Evolutionary conservation across 35 echinoderm and acorn worm genomes (phyloP), one percentile per base, ranked within the genome.

Genomic region (Ophioderma brevispina): DNA sequence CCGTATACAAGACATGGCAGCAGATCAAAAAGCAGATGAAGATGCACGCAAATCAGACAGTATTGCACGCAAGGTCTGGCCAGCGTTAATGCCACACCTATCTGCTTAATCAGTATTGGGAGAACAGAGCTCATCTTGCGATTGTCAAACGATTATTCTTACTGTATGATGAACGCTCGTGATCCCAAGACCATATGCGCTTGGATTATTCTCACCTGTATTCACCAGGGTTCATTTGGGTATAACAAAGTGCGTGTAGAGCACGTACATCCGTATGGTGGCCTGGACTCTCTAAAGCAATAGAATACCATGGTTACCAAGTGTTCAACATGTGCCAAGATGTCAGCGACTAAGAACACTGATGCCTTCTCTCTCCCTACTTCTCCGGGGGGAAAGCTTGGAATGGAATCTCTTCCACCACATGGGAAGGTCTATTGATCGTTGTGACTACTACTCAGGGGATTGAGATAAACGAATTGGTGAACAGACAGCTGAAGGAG

Each of bases 61-160:
- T 84, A 94, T 75, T 89, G 86, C 37, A 46, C 23, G 39, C 17
- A 91, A n/a, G 94, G 94, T n/a, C n/a, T 90, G 88, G 92, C 92
- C 92, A 76, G 80, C 39, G 33, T 91, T 43, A 14, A 38, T 80
- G 35, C 76, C 75, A 41, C 55, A 87, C 55, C 35, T 80, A 82
- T 39, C 19, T 87, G 31, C 52, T 92, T 0, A 55, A 55, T 42
- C 84, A 55, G 32, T 92, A 88, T 38, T 89, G 76, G 76, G 84
- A 85, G 33, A 64, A 78, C 32, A 70, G n/a, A n/a, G 76, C 87
- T 19, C 89, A 90, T 76, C 80, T 23, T 0, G 33, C 86, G n/a
- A n/a, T n/a, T n/a, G n/a, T n/a, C n/a, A 36, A 86, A 94, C 38
- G 80, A 88, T 76, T 78, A n/a, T n/a, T 92, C 17, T 37, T 95